phyloP scores from a whole-genome alignment of 2,888 invertebrate genomes.

The Melieria crassipennis region DNA sequence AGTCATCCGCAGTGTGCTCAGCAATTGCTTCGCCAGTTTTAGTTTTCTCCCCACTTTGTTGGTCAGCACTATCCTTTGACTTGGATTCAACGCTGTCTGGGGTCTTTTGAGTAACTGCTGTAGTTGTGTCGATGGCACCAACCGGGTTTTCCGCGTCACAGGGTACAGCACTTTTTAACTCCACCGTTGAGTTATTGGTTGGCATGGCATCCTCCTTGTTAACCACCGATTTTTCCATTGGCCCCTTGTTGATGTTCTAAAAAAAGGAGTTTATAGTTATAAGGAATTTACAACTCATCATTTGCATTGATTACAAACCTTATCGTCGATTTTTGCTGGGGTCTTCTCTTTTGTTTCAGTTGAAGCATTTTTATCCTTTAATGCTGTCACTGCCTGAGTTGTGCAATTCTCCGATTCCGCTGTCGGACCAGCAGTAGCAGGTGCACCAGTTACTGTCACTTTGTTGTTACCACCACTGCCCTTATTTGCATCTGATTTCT shows the following conservation, averaged over 20 bases:
- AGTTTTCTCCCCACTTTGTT: not conserved
- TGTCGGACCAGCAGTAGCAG: not conserved
- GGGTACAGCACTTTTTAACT: not conserved
- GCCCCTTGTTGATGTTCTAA: too few relatives aligned
- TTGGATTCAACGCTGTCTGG: not conserved
- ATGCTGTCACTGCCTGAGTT: not conserved
- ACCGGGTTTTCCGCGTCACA: constrained; percentile 5
- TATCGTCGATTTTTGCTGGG: constrained; percentile 7
- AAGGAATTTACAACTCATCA: too few relatives aligned
- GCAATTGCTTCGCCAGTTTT: not conserved
- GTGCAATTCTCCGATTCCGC: not conserved
- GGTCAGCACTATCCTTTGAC: not conserved
- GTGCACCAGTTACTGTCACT: not conserved
- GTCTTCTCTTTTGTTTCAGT: not conserved
- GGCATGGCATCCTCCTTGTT: not conserved
- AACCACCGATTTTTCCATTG: constrained; percentile 4
- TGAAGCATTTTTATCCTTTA: not conserved
- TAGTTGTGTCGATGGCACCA: not conserved
- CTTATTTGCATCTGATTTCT: not conserved
- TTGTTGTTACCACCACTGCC: not conserved
- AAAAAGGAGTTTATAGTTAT: too few relatives aligned
- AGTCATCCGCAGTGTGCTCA: not conserved
- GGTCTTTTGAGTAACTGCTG: not conserved
- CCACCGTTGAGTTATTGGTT: constrained; percentile 13
- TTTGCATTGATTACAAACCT: not conserved